Evolutionary conservation across 2,113 vertebrate species (phyloP), one percentile per base, ranked within the genome.

Genomic region (Dendrocopos noguchii): DNA sequence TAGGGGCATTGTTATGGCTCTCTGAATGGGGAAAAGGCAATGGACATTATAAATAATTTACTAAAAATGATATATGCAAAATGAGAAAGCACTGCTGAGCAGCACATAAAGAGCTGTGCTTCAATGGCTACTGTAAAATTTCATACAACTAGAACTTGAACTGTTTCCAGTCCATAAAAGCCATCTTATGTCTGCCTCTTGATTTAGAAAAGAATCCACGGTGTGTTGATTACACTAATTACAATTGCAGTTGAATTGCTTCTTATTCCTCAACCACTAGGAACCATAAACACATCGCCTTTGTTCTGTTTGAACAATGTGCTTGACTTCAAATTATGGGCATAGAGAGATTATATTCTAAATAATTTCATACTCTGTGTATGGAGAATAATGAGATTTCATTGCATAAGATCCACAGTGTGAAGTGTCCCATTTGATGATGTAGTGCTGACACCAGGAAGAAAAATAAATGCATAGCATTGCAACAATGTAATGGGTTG

Each of bases 321-420:
- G 56, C 65, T 92, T 95, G 75, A 71, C 91, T 91, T 92, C 72
- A 91, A 91, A 91, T 77, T 80, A 81, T 56, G 60, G 66, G 31
- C 52, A 64, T n/a, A 44, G 25, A 82, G 31, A 91, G 52, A 44
- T 64, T 85, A 46, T 85, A 59, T 83, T 83, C 33, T 53, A 56
- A 78, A 67, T 61, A 3, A 53, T 89, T 84, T 71, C 36, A 39
- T 71, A 53, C 12, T 78, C 29, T 66, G 25, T 1, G 3, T n/a
- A 89, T 77, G 31, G 25, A 83, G 33, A 85, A 76, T 50, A 91
- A 74, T 85, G 56, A 80, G 12, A 66, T 96, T 85, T 46, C 33
- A 31, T 74, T 71, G 36, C 64, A 12, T 74, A 36, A 77, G 11
- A 53, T 89, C 20, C n/a, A 52, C 17, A 47, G 18, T 52, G 24